Evolutionary conservation across 2,113 vertebrate species (phyloP).

Genomic region (Fulmarus glacialis): DNA sequence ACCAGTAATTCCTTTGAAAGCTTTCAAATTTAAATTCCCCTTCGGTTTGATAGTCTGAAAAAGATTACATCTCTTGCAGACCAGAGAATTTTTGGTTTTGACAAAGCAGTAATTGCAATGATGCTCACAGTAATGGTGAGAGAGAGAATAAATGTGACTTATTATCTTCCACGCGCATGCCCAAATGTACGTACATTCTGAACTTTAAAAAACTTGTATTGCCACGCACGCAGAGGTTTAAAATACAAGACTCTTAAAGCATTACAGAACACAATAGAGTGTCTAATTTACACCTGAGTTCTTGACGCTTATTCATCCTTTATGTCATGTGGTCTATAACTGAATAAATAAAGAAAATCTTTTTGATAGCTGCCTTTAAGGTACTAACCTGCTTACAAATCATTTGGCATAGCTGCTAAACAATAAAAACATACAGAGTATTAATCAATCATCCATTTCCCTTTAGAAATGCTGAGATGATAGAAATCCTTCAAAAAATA

Average conservation of each 20-base stretch:
- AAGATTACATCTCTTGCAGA: background rate
- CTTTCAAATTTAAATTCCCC: background rate
- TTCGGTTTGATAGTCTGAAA: background rate
- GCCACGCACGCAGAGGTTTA: background rate
- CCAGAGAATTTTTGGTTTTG: background rate
- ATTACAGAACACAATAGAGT: background rate
- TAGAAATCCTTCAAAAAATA: background rate
- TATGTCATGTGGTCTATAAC: slow-evolving; percentile 15
- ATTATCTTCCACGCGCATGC: background rate
- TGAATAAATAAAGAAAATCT: slow-evolving; percentile 24
- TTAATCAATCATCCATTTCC: background rate
- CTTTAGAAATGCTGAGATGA: background rate
- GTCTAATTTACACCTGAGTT: background rate
- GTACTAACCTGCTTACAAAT: background rate
- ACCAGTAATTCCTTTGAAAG: background rate
- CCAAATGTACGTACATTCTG: background rate
- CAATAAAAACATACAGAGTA: background rate
- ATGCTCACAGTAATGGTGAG: background rate
- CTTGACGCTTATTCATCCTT: slow-evolving; percentile 9
- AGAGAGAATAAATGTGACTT: background rate
- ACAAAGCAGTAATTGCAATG: background rate
- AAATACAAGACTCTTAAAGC: background rate
- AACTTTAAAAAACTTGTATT: background rate
- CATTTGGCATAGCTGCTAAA: background rate
- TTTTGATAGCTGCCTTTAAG: background rate